These are phyloP conservation scores for Coremacera marginata DNA, from an alignment of 2,888 invertebrate genomes.

Conservation along the genomic window DNA sequence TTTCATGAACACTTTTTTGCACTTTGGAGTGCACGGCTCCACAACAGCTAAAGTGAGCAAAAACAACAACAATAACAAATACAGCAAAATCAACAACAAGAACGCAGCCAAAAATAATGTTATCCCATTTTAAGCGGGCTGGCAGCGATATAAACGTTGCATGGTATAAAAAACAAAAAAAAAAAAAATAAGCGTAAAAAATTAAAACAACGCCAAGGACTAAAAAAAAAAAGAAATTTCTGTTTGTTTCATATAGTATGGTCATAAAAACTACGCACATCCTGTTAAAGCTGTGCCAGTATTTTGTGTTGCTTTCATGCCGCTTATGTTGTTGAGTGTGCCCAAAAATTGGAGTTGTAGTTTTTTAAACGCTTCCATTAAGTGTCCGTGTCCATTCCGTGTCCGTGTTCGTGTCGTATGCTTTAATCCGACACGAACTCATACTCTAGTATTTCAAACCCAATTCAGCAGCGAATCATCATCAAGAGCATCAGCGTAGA, in stretches of 20 bases:
- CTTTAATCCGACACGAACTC: neutral
- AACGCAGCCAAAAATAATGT: constrained; percentile 17
- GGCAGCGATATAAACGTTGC: neutral
- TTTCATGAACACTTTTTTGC: constrained; percentile 32
- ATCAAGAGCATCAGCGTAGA: neutral
- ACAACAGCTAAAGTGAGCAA: neutral
- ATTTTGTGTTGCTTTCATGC: neutral
- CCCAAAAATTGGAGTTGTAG: constrained; percentile 28
- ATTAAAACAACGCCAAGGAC: neutral
- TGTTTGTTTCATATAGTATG: neutral
- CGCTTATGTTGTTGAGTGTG: neutral
- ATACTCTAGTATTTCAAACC: neutral
- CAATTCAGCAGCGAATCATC: neutral
- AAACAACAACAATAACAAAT: too few relatives aligned
- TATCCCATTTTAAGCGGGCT: constrained; percentile 9
- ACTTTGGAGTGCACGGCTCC: neutral
- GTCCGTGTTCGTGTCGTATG: neutral
- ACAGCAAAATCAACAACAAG: constrained; percentile 23
- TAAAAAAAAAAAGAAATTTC: neutral
- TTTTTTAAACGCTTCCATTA: constrained; percentile 37
- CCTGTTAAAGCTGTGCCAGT: neutral
- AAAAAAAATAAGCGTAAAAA: neutral
- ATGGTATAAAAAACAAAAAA: neutral
- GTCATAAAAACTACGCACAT: constrained; percentile 15
- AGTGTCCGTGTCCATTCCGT: constrained; percentile 30